Evolutionary conservation across 1,140 invertebrate species (phyloP), one percentile per base, ranked within the genome.

Genomic region (Drosophila serrata): DNA sequence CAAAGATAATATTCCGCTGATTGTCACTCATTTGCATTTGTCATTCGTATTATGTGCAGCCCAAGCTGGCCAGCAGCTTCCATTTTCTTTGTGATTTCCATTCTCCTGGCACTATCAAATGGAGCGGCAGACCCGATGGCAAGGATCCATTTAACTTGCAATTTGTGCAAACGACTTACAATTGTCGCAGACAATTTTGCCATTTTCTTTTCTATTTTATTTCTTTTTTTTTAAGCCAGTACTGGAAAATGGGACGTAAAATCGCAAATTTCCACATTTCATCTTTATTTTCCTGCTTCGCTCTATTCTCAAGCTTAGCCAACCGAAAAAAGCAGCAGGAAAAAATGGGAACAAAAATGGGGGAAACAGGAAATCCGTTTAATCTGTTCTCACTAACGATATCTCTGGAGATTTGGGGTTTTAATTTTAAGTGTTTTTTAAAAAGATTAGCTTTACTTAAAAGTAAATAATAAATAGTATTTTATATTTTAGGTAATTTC

Each of bases 91-190:
- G 49, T 33, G 29, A 53, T 58, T 63, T 42, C 13, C 29, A 43
- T 69, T 37, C 17, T 15, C n/a, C 39, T n/a, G 48, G 64, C 64
- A 46, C 19, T 51, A 17, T 58, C 51, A 72, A 72, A 72, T 72
- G 59, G 60, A 58, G 56, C 75, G 72, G 58, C 63, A 72, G 51
- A 70, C 42, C 64, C 68, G 35, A 11, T 46, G 68, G 65, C 68
- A 53, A 51, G 72, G 74, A 75, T 76, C 72, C 74, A 76, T 76
- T 76, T 76, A 76, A 76, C 72, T 75, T 76, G 60, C 72, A 76
- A 76, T 76, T 76, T 76, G 43, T 64, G 72, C 74, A 75, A 76
- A 76, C 72, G 74, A 76, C 74, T 76, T 76, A 76, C 74, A 76
- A 75, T 75, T 76, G 74, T 76, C 74, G 60, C 60, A 48, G 73